Base-by-base conservation (phyloP, 2,797 vertebrate species). In the Pipistrellus kuhlii region DNA sequence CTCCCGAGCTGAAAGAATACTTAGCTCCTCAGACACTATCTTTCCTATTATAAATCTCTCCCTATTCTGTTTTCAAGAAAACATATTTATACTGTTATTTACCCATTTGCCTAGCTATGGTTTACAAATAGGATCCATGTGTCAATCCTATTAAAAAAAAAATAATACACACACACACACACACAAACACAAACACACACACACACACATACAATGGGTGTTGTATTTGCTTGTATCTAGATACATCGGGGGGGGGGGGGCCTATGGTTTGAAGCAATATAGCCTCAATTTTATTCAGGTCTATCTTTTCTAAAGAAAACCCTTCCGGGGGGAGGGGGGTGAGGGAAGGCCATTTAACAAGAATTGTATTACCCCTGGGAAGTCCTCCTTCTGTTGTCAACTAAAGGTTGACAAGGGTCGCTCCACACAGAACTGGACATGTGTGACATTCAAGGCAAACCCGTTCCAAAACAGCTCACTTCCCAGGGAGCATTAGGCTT, bases 351-450 rank as follows among this genome's bases (percentile, higher is more conserved):
- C 68, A 90, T 66, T 96, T 86, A 90, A 95, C 44, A 96, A 83
- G 86, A 71, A 78, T 7, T 20, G 1, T 46, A 88, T 94, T 86
- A 71, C 88, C 72, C 68, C n/a, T 46, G 85, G 71, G 90, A 92
- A 90, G 73, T 25, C 48, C 25, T 86, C 66, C 64, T 91, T 92
- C 89, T 88, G 57, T 75, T 85, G 35, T 76, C 83, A 96, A 87
- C 95, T 71, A 97, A 96, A 97, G 97, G 97, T 96, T 96, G 96
- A 44, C 71, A 97, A 96, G 97, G 97, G 97, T 98, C 97, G 97
- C 76, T 96, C 93, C 94, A 96, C 96, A 96, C 0, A 55, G 97
- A 98, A 96, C 95, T 88, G 94, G 98, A 97, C 97, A 97, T 93
- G 95, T 95, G 73, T 87, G 96, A 96, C 97, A 97, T 86, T 94